A percentile compares a stretch with the other conserved stretches of the same genome.
Conservation (phyloP, 2,797 vertebrate species). For the Lacerta bilineata region DNA sequence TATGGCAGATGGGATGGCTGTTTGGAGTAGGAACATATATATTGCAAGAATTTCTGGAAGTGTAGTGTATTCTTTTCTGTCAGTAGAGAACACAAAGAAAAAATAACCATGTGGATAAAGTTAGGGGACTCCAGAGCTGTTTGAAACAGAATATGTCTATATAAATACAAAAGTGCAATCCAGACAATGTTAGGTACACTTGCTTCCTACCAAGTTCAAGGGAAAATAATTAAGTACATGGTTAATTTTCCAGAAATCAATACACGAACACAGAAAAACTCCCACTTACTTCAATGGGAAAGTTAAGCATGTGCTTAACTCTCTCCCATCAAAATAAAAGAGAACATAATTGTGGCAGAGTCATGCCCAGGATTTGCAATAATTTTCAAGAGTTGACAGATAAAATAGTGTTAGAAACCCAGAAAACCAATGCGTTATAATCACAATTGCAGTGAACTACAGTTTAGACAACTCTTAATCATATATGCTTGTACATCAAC, state of each 20-base stretch:
- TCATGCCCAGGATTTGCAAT: not conserved
- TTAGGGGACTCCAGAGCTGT: not conserved
- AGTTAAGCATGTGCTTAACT: not conserved
- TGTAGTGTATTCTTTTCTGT: conserved; percentile 10
- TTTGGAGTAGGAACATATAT: conserved; percentile 35
- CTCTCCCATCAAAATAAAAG: not conserved
- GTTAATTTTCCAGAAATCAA: not conserved
- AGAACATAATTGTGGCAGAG: not conserved
- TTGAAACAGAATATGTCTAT: not conserved
- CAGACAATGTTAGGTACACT: not conserved
- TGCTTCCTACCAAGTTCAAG: not conserved
- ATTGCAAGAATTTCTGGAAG: conserved; percentile 19
- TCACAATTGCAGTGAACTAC: not conserved
- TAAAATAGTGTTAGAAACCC: not conserved
- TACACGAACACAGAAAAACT: not conserved
- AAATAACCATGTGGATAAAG: not conserved
- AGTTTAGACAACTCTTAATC: not conserved
- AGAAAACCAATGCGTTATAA: not conserved
- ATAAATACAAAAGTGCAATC: not conserved
- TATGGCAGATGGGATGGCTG: conserved; percentile 45
- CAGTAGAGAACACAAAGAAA: too few species aligned
- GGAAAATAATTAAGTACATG: not conserved
- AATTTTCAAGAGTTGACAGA: not conserved
- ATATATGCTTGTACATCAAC: not conserved
- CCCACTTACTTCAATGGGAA: not conserved